Base-by-base conservation (phyloP, 30 jellyfish, hydroid and myxozoan species). In the Rhopilema esculentum region DNA sequence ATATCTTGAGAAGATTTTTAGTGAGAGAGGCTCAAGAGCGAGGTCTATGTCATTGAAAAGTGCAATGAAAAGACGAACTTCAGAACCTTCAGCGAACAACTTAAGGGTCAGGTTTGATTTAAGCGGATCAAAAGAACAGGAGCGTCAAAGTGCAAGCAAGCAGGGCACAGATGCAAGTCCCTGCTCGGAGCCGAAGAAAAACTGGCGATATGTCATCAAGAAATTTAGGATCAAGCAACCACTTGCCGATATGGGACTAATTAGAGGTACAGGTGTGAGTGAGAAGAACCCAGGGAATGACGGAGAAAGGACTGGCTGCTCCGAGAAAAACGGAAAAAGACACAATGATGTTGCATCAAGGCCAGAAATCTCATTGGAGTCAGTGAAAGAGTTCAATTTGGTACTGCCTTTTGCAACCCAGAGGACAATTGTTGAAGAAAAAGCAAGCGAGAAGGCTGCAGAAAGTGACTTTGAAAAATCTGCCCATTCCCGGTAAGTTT, bases 21-120 rank as follows among this genome's bases (percentile, higher is more conserved):
- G 16, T 1, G 20, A 26, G 28, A 76, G 57, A 40, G 67, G 27
- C 57, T 26, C 26, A 17, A 62, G 48, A 7, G 17, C 49, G 71
- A 33, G 79, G 52, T 71, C 80, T 0, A 65, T 23, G 49, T 83
- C 92, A 26, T 66, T 84, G 72, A 84, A 84, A 84, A 84, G 93
- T 49, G 93, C 93, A 50, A 25, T 84, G 30, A 84, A 57, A 61
- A 68, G 73, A 51, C 49, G 79, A 48, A 0, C 81, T 0, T 70
- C 93, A 1, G 91, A 83, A n/a, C 67, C 52, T 23, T 27, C 32
- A 52, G 87, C 87, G 25, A 49, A 22, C 40, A 63, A 80, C n/a
- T 70, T 66, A 20, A 57, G 93, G 27, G 93, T 84, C 0, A 33
- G 93, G 72, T 84, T 84, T 72, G 93, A 84, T 61, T 49, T 84